Evolutionary conservation across 2,113 vertebrate species (phyloP), one percentile per base, ranked within the genome.

Genomic region (Eonycteris spelaea): DNA sequence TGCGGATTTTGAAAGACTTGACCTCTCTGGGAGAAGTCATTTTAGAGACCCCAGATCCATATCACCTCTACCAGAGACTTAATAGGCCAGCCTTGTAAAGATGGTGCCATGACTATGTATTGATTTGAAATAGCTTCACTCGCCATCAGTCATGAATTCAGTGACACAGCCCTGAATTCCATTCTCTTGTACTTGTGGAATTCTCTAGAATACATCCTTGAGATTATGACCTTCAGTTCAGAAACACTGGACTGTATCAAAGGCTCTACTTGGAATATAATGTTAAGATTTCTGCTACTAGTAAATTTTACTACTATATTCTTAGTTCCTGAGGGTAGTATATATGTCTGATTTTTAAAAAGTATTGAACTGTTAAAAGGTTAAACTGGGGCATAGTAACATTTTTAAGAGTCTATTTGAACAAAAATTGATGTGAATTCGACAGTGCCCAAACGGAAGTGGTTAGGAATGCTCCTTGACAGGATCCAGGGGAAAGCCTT

Each of bases 1-100:
- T 82, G 82, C 88, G 40, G 70, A 57, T 70, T 96, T 95, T 92
- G 93, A 97, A 96, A 97, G 96, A 95, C 63, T 80, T 86, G 95
- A 88, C 73, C 61, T 95, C 55, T 95, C 55, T 68, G 57, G 74
- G 78, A 96, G 83, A 91, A 96, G 71, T 75, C 45, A 26, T 97
- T 45, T 78, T 48, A 87, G 59, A 65, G 57, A 71, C 24, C 43
- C 13, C 45, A 73, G 90, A 59, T 87, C 59, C 57, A 9, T 61
- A 61, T 53, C 82, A 45, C 28, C 3, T 85, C 53, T 65, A 13
- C 38, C 6, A 55, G 61, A 71, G 33, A 16, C 30, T 79, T 16
- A 53, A 51, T 1, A 4, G n/a, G 33, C 10, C 8, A 51, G 51
- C 61, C 87, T 90, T 68, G 26, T 59, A 86, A 90, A 77, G 40